Conservation (phyloP, 2,113 vertebrate species). For the Nannospalax galili region DNA sequence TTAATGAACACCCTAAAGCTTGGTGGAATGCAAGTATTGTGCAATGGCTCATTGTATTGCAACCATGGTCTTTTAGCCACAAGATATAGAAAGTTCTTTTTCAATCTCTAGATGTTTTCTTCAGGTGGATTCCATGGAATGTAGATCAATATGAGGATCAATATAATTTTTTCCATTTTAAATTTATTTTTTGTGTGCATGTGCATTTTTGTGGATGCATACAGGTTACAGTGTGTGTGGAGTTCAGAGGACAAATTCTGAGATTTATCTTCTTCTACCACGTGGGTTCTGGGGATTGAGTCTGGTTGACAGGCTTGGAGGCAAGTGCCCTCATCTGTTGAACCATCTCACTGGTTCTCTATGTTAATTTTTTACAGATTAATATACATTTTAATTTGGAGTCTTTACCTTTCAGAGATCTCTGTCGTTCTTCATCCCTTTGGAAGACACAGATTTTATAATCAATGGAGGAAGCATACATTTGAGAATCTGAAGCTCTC, state of each 20-base stretch:
- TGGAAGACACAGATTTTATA: background rate
- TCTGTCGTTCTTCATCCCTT: background rate
- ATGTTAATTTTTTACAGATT: background rate
- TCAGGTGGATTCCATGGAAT: background rate
- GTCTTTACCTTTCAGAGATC: background rate
- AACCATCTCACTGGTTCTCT: background rate
- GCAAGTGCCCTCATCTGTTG: background rate
- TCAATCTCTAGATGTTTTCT: background rate
- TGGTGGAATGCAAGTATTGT: background rate
- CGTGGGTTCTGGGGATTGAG: too few relatives aligned
- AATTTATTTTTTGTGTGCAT: background rate
- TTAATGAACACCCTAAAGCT: constrained; percentile 22
- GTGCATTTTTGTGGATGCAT: background rate
- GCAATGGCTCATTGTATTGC: background rate
- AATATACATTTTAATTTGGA: background rate
- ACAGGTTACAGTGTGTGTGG: background rate
- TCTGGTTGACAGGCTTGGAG: background rate
- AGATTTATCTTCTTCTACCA: background rate
- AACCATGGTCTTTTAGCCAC: background rate
- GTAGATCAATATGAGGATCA: background rate
- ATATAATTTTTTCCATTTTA: background rate
- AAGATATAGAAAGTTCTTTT: background rate
- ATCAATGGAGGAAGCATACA: background rate
- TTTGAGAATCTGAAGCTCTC: background rate
- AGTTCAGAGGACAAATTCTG: background rate